phyloP scores from a whole-genome alignment of 2,888 invertebrate genomes.

The Melieria omissa region DNA sequence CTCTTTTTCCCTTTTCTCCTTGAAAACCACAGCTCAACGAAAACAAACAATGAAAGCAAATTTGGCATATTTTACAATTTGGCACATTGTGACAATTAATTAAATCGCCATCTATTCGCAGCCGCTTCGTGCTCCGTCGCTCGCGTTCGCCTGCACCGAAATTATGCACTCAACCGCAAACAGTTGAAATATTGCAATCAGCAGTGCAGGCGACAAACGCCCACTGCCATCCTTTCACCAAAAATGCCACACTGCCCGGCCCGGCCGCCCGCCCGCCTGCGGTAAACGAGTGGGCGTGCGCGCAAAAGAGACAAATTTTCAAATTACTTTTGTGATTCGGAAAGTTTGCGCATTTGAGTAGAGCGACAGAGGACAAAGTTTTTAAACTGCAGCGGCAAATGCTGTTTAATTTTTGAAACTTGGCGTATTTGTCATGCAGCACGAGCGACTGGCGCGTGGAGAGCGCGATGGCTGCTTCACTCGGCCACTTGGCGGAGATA shows the following conservation, averaged over 20 bases:
- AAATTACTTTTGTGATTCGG: constrained; percentile 32
- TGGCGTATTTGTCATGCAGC: constrained; percentile 12
- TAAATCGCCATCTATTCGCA: not conserved
- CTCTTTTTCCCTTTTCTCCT: no score
- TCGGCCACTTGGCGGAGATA: no score
- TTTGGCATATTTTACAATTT: no score
- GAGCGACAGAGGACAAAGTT: constrained; percentile 28
- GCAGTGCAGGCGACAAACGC: constrained; percentile 54
- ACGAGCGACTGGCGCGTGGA: no score
- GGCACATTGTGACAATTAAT: constrained; percentile 3
- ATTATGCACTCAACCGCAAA: constrained; percentile 52
- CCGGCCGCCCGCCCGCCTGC: not conserved
- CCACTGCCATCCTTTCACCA: not conserved
- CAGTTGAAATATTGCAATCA: constrained; percentile 60
- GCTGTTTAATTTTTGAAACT: constrained; percentile 35
- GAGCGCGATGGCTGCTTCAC: no score
- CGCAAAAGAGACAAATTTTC: constrained; percentile 31
- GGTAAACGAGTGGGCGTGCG: constrained; percentile 2
- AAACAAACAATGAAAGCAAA: no score
- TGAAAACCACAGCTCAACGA: no score
- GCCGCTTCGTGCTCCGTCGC: not conserved
- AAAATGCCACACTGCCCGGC: not conserved
- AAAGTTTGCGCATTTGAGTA: constrained; percentile 25
- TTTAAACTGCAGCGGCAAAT: constrained; percentile 35
- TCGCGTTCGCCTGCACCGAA: not conserved